Base-by-base conservation (phyloP, 2,113 vertebrate genomes). In the Anarhynchus alexandrinus region DNA sequence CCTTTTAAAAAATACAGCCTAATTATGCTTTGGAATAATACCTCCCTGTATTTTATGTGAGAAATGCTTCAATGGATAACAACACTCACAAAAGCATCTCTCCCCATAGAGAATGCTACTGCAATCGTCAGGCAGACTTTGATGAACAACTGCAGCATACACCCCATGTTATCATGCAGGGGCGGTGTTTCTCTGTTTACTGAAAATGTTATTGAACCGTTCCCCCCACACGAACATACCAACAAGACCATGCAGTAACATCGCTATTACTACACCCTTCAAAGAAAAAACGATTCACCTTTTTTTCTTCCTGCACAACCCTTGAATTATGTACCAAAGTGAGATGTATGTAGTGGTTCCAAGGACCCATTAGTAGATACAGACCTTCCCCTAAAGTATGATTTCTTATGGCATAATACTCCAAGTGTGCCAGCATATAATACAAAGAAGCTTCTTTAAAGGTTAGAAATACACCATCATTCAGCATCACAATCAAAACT, bases 181-280 rank as follows among this genome's bases (percentile, higher is more conserved):
- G 94, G 90, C 47, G 27, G 92, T 82, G 90, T 93, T 93, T 49
- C 86, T 81, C 77, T 84, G 85, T 88, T 94, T 86, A 81, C 59
- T 77, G 61, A 69, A 83, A 81, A 84, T 27, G 52, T 42, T 93
- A 85, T 15, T 86, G 90, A 82, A 84, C 61, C 2, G 13, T 38
- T 73, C 32, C 40, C 81, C 65, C 42, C 29, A 52, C 59, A 61
- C 4, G 2, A 57, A 51, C 8, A 25, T 11, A 38, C 27, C 55
- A 79, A 55, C 43, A 88, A 19, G 7, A 94, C 38, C 82, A 49
- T 1, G 2, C 77, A 85, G 36, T 13, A 78, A 67, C 58, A 27
- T 5, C 1, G 0, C 47, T 66, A 87, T 59, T 77, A 73, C 86
- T 84, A 34, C 6, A 3, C 20, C 61, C 25, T 86, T 55, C 51